Evolutionary conservation across 2,888 invertebrate genomes (phyloP).

Genomic region (Cerceris rybyensis): DNA sequence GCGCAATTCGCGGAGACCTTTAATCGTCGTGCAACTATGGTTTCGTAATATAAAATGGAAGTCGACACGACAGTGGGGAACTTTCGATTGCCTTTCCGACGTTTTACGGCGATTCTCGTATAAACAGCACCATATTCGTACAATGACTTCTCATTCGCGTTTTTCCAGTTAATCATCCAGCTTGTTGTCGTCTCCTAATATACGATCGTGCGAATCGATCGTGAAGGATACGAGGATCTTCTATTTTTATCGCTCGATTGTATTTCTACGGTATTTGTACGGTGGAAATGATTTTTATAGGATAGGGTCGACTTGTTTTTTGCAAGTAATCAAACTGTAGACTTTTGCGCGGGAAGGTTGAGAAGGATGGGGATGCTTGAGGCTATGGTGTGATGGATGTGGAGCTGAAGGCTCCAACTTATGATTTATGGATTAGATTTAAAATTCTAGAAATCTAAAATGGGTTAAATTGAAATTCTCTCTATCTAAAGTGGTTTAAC

Average conservation of each 20-base stretch:
- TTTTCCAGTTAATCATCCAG: background rate
- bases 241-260: background rate
- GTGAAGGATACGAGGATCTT: background rate
- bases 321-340: no score
- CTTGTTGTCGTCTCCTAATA: background rate
- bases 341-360: no score
- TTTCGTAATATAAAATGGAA: conserved; percentile 15
- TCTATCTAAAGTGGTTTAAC: no score
- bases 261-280: background rate
- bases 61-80: conserved; percentile 7
- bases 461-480: no score
- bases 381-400: no score
- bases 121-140: conserved; percentile 13
- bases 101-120: background rate
- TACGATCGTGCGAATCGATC: background rate
- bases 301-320: background rate
- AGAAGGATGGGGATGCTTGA: no score
- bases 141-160: background rate
- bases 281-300: background rate
- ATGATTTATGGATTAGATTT: no score
- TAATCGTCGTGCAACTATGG: conserved; percentile 14
- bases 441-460: no score
- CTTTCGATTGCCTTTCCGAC: background rate
- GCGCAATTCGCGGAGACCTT: conserved; percentile 17
- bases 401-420: no score